Conservation (phyloP, 2,797 vertebrate species). For the Phrynocephalus vlangalii region DNA sequence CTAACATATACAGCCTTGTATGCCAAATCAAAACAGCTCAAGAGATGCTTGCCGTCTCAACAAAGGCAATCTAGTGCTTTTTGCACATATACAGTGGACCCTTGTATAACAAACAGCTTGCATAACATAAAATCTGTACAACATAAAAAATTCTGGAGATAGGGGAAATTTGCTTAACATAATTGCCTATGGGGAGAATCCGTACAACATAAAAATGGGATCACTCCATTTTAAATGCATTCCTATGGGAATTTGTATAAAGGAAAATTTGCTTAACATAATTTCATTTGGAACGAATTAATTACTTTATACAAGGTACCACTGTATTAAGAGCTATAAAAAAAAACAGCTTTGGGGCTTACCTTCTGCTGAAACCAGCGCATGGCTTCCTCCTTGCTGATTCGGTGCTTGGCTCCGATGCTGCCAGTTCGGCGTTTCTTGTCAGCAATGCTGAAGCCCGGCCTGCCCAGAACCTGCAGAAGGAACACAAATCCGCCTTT, state of each 20-base stretch:
- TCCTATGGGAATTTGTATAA: too few relatives aligned
- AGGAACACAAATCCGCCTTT: not conserved
- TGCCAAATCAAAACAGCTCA: not conserved
- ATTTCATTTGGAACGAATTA: too few relatives aligned
- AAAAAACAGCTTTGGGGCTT: not conserved
- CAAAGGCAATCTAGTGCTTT: accelerated
- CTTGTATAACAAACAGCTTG: too few relatives aligned
- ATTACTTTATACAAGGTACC: too few relatives aligned
- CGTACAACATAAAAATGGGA: too few relatives aligned
- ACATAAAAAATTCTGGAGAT: too few relatives aligned
- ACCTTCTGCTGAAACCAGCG: slow-evolving; percentile 99
- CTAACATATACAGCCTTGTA: too few relatives aligned
- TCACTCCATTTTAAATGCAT: too few relatives aligned
- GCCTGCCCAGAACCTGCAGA: slow-evolving; percentile 93
- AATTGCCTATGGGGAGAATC: too few relatives aligned
- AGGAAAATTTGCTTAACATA: too few relatives aligned
- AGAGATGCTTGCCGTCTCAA: not conserved
- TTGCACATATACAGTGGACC: accelerated
- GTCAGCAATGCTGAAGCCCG: slow-evolving; percentile 98
- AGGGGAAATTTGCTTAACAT: too few relatives aligned
- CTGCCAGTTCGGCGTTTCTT: slow-evolving; percentile 95
- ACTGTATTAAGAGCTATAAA: not conserved
- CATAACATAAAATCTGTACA: too few relatives aligned
- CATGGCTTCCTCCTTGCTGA: slow-evolving; percentile 98
- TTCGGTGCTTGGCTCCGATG: slow-evolving; percentile 96